Conservation (phyloP, 2,888 invertebrate species). For the Pollenia amentaria region DNA sequence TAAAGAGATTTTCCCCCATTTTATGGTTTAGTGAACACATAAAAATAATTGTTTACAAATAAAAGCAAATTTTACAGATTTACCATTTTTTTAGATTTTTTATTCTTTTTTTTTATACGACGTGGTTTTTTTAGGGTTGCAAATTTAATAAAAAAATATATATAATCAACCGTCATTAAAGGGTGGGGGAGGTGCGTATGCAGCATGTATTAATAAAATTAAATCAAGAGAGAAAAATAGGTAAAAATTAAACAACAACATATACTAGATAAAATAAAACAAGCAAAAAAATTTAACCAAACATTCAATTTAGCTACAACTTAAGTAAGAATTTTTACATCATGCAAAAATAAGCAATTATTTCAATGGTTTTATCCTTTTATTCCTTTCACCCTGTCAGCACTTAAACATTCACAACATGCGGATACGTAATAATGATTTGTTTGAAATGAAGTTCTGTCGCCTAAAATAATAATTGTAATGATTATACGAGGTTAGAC, state of each 20-base stretch:
- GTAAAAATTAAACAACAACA: conserved; percentile 14
- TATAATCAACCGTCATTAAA: conserved; percentile 38
- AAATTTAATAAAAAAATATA: conserved; percentile 2
- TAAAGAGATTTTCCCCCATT: not conserved
- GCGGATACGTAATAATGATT: conserved; percentile 27
- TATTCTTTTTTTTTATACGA: not conserved
- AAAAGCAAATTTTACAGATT: conserved; percentile 18
- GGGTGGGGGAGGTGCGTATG: not conserved
- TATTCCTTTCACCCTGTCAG: not conserved
- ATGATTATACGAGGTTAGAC: not conserved
- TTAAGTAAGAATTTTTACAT: not conserved
- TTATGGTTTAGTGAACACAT: conserved; percentile 2
- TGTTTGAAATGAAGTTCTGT: not conserved
- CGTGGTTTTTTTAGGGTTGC: conserved; percentile 14
- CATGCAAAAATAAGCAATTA: conserved; percentile 43
- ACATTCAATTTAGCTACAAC: conserved; percentile 27
- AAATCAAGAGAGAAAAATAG: not conserved
- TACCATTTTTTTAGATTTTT: not conserved
- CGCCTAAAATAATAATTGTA: not conserved
- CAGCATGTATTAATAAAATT: not conserved
- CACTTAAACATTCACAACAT: conserved; percentile 4
- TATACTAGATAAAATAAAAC: not conserved
- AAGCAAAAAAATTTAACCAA: conserved; percentile 15
- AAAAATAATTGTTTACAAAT: conserved; percentile 44
- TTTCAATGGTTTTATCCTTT: conserved; percentile 37